Evolutionary conservation across 2,888 invertebrate genomes (phyloP), one percentile per base, ranked within the genome.

Genomic region (Cataglyphis albicans): DNA sequence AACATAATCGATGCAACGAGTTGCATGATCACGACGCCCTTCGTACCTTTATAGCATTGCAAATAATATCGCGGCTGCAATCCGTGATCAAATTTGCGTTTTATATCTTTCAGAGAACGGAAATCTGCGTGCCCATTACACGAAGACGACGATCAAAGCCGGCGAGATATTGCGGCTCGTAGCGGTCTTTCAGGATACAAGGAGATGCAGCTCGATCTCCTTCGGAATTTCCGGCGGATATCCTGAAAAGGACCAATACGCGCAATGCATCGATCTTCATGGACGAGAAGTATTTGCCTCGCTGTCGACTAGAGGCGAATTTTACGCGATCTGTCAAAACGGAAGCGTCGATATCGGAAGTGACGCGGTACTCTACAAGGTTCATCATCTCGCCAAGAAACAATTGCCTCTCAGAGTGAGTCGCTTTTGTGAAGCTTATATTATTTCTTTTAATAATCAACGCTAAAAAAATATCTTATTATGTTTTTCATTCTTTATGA

Each of bases 171-270:
- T 96, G 52, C 95, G 95, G 76, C 93, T 96, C 82, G 93, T 96
- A 81, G 96, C 96, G 15, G 95, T 96, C 41, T 96, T 95, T 91
- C 95, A 96, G 86, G 96, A 96, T 91, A 94, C 95, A 65, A 91
- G 94, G 74, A 93, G 93, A 72, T 93, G 92, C 86, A 93, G 92
- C 83, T 91, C 93, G 41, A 91, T 94, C 48, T 93, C 94, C 29
- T 95, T 95, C 86, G 94, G 94, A 64, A 93, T 95, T 83, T 91
- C 94, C 76, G 91, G 94, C 48, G 90, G 92, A 44, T 90, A 92
- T 15, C 92, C 94, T 48, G 94, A 94, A 67, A 92, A 94, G 87
- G 93, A 95, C 91, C 95, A 95, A 89, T 95, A 95, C 86, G 95
- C 95, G 32, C 95, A 95, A 86, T 96, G 95, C 84, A 93, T 95